Evolutionary conservation across 2,888 invertebrate genomes (phyloP).

Genomic region (Germaria angustata): DNA sequence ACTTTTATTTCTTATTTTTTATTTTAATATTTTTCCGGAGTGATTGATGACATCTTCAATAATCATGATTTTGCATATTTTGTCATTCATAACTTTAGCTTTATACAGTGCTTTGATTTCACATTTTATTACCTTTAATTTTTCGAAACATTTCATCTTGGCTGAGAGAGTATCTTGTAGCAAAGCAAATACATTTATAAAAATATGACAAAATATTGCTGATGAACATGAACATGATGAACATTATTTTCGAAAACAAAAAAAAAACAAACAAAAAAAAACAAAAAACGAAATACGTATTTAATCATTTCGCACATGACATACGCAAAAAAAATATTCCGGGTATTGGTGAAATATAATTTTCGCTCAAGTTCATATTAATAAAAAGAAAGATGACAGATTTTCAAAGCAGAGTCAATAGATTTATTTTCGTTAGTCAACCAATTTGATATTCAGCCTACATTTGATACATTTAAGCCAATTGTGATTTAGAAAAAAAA

Average conservation of each 20-base stretch:
- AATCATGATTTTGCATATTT: slow-evolving; percentile 64
- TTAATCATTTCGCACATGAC: slow-evolving; percentile 43
- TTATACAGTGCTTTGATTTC: slow-evolving; percentile 36
- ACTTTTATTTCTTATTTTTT: background rate
- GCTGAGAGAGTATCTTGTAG: background rate
- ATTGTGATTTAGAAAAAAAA: too few species aligned
- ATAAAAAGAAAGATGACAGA: background rate
- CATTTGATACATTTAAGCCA: background rate
- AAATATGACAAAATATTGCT: slow-evolving; percentile 52
- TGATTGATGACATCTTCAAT: slow-evolving; percentile 63
- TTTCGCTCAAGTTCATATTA: background rate
- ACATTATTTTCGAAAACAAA: slow-evolving; percentile 40
- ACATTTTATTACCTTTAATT: slow-evolving; percentile 13
- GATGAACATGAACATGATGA: slow-evolving; percentile 57
- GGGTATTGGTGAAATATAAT: slow-evolving; percentile 17
- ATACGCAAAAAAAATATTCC: slow-evolving; percentile 37
- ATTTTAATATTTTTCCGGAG: slow-evolving; percentile 27
- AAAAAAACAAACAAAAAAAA: background rate
- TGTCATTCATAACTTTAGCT: slow-evolving; percentile 56
- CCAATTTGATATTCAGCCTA: too few species aligned
- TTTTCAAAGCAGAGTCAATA: background rate
- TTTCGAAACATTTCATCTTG: slow-evolving; percentile 34
- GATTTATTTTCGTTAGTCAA: too few species aligned
- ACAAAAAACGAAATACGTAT: background rate
- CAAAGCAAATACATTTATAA: slow-evolving; percentile 5